Base-by-base conservation (phyloP, 2,797 vertebrate genomes). In the Tachyglossus aculeatus region DNA sequence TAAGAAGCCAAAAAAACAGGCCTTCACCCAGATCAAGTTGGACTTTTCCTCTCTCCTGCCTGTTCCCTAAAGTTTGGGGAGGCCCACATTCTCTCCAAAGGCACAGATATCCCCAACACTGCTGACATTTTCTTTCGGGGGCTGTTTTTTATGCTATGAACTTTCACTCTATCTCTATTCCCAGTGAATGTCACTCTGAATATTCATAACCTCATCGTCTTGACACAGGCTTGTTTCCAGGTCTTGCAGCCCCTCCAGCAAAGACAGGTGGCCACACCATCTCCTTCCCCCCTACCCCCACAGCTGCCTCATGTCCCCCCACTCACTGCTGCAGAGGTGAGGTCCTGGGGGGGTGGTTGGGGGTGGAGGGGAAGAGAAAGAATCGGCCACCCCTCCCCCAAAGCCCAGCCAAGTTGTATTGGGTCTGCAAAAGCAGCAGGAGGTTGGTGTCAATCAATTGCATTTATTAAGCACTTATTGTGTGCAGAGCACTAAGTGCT, bases 51-150 rank as follows among this genome's bases (percentile, higher is more conserved):
- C 45, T 60, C 55, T 21, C 2, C 1, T 37, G 24, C n/a, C 63
- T 68, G 13, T 1, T 44, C 52, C 37, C 74, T 68, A 19, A 83
- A 72, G 56, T 74, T 83, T 63, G 64, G 73, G 62, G 41, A 67
- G 71, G 62, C 40, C 53, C 66, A 45, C 59, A 44, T 60, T 19
- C 63, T 25, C 57, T 39, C 60, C 39, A 67, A 37, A 38, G n/a
- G 21, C 22, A 43, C 0, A 40, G 25, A 37, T 67, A 54, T 0
- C 2, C 0, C 3, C 48, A 16, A 4, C 1, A 1, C 2, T 36
- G 25, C 53, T 72, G 66, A 62, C 56, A n/a, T 39, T 74, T 32
- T 45, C 65, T 54, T 61, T 55, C 71, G 34, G 16, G 52, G 38
- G 25, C 61, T 3, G 1, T 71, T 73, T 52, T 60, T 65, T 61